A percentile compares a stretch with the other conserved stretches of the same genome.
Conservation (phyloP, 2,888 invertebrate genomes). For the Brachyptera putata region DNA sequence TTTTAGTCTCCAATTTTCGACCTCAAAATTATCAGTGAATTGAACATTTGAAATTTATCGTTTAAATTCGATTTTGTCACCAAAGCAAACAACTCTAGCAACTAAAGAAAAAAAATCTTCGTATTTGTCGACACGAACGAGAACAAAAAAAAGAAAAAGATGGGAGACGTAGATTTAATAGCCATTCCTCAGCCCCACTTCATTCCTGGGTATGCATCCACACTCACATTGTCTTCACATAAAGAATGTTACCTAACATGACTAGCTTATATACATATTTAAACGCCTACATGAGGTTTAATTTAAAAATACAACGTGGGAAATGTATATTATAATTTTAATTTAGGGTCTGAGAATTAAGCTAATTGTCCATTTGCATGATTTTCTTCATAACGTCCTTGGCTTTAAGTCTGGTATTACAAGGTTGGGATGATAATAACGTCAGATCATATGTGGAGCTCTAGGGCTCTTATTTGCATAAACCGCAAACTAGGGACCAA, state of each 20-base stretch:
- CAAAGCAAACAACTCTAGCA: no score
- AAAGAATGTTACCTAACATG: no score
- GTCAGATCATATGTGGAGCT: no score
- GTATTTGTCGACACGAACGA: no score
- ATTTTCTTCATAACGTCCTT: constrained; percentile 12
- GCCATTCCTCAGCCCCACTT: constrained; percentile 67
- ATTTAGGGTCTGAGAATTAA: constrained; percentile 1
- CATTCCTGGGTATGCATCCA: constrained; percentile 61
- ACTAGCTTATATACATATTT: not conserved
- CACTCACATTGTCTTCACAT: not conserved
- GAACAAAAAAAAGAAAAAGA: constrained; percentile 23
- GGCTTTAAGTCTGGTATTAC: not conserved
- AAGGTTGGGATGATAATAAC: not conserved
- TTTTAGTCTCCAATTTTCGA: not conserved
- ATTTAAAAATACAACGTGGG: not conserved
- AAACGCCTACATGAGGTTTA: no score
- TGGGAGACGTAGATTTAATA: constrained; percentile 36
- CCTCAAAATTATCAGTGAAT: not conserved
- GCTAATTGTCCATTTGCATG: not conserved
- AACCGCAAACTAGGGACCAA: no score
- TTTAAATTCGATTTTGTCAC: constrained; percentile 15
- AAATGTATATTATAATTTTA: not conserved
- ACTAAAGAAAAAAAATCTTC: no score
- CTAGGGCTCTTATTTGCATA: no score
- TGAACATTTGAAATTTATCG: not conserved